Base-by-base conservation (phyloP, 2,113 vertebrate species). In the Apodemus speciosus region DNA sequence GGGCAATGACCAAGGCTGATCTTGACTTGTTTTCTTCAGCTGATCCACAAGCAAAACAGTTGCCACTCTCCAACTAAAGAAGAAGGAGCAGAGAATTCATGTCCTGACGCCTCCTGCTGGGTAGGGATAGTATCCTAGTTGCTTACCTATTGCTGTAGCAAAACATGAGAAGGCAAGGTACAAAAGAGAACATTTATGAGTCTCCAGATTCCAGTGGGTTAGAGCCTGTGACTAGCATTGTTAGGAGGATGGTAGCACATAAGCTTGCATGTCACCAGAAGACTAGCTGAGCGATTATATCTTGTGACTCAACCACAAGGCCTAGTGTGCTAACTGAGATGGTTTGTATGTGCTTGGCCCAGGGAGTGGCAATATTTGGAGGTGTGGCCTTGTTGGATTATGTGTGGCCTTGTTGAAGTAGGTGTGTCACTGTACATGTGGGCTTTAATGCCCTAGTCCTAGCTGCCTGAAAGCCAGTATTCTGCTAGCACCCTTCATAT, bases 1-100 rank as follows among this genome's bases (percentile, higher is more conserved):
- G 15, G 38, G 18, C 40, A 13, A 68, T 15, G 46, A 40, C 46
- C 64, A 49, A 93, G 40, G 16, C 11, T 71, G 43, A 5, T 79
- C 2, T 43, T 83, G 20, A 49, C 86, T 96, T 90, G 79, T 2
- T 94, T 58, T 32, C 56, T 77, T 80, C 60, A 96, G 97, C 1
- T 43, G 9, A 23, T 11, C 7, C 58, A 21, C 9, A 38, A 38
- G 21, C n/a, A 25, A 2, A 3, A 32, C 2, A 0, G 32, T 35
- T 35, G 6, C 14, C 3, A 6, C 0, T 3, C 2, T 21, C 53
- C 93, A 35, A 85, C 53, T 94, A 43, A 88, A 69, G 51, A 88
- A 64, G 83, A 68, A 68, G 4, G 62, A 58, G 32, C 4, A 1
- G 3, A 68, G 25, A 68, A 93, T 32, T 35, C 21, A 13, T 2